Evolutionary conservation across 2,888 invertebrate species (phyloP), one percentile per base, ranked within the genome.

Genomic region (Agrypnus murinus): DNA sequence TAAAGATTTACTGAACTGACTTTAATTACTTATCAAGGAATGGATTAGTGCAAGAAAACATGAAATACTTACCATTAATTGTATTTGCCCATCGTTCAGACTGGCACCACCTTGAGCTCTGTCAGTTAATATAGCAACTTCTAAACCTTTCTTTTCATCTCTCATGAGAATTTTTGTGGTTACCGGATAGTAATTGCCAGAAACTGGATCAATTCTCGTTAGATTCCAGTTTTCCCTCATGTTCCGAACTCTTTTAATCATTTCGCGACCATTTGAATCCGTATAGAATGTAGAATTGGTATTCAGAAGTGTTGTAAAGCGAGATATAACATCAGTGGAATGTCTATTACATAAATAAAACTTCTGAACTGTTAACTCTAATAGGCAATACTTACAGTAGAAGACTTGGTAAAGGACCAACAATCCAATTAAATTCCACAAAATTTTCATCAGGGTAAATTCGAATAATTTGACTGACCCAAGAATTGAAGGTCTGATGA

Each of bases 131-230:
- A 93, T 86, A 0, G 89, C 87, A 0, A 93, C 65, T 63, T 88
- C 87, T 0, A 83, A n/a, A 8, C 82, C 81, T 0, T 79, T 77
- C 0, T 75, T 53, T 19, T 80, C 71, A 79, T 93, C 92, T 76
- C 90, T 86, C 0, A 95, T 85, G 14, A 87, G 88, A 34, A 98
- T 95, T 78, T 93, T 90, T 10, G 94, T 92, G 0, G 95, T 96
- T 0, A 99, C 88, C 0, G 99, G 99, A 82, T 97, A 99, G 82
- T 98, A 99, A 83, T 99, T 99, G 0, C 92, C 95, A 0, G 96
- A 87, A 0, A 95, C 85, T 0, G 12, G 89, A 81, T 97, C 96
- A 0, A 87, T 86, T 10, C 94, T 79, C 0, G 89, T 87, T 0
- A 91, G 73, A 8, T 88, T 87, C 91, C 93, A 98, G 0, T 95